Percentiles rank a stretch among this genome's conserved stretches.
Conservation (phyloP, 1,140 invertebrate species). For the Apis florea region DNA sequence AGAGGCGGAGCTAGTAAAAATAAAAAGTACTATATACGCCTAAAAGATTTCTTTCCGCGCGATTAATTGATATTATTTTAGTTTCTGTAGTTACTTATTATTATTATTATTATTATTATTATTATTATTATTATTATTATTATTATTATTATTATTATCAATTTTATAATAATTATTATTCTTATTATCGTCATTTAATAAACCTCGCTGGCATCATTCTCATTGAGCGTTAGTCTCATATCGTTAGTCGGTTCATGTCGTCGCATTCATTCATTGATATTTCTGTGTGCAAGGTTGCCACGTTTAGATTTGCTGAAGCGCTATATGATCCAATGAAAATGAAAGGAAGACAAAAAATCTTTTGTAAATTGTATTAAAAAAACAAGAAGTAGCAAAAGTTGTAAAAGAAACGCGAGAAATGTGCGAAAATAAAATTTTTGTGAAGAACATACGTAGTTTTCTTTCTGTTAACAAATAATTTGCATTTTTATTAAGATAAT, state of each 20-base stretch:
- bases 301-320: neutral
- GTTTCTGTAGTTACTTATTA: constrained; percentile 45
- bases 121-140: constrained; percentile 15
- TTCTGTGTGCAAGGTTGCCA: neutral
- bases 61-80: constrained; percentile 58
- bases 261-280: constrained; percentile 17
- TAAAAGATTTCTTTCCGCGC: constrained; percentile 40
- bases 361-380: constrained; percentile 48
- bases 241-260: constrained; percentile 3
- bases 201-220: constrained; percentile 11
- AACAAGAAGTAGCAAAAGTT: constrained; percentile 32
- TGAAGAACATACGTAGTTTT: constrained; percentile 16
- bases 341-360: constrained; percentile 18
- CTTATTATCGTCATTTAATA: constrained; percentile 29
- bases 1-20: constrained; percentile 78
- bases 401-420: constrained; percentile 43
- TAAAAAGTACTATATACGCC: neutral
- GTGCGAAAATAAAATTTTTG: constrained; percentile 48
- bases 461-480: neutral
- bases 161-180: constrained; percentile 53
- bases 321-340: neutral
- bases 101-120: constrained; percentile 17
- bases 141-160: neutral
- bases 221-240: neutral
- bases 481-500: too few relatives aligned